Conservation (phyloP, 1,140 invertebrate species). For the Potamilus streckersoni region DNA sequence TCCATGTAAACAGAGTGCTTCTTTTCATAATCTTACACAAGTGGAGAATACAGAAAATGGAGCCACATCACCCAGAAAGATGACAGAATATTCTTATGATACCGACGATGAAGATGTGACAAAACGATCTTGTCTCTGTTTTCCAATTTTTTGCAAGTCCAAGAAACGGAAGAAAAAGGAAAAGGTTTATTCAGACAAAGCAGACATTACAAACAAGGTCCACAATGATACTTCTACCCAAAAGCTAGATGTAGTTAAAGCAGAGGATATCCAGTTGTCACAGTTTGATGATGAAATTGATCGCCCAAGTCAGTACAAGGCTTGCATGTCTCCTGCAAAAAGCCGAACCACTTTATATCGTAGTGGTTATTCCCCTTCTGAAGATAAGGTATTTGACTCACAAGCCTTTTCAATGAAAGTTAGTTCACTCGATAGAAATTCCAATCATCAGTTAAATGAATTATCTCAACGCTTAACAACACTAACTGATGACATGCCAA, state of each 20-base stretch:
- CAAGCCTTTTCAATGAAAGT: not conserved
- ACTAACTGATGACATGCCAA: too few species aligned
- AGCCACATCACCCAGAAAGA: constrained; percentile 14
- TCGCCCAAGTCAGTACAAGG: too few species aligned
- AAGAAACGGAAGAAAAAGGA: constrained; percentile 6
- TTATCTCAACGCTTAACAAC: not conserved
- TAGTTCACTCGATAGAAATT: constrained; percentile 7
- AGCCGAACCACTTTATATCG: too few species aligned
- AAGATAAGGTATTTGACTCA: too few species aligned
- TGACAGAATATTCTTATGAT: constrained; percentile 29
- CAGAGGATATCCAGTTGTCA: too few species aligned
- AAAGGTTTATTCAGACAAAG: not conserved
- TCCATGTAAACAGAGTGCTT: constrained; percentile 31
- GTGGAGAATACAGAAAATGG: constrained; percentile 16
- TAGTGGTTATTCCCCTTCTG: too few species aligned
- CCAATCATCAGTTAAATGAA: constrained; percentile 21
- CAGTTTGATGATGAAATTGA: too few species aligned
- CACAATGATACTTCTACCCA: too few species aligned
- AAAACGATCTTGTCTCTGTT: constrained; percentile 21
- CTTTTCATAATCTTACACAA: constrained; percentile 30
- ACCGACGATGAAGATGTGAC: constrained; percentile 13
- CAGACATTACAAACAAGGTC: too few species aligned
- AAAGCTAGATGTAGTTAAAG: too few species aligned
- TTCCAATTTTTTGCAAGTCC: constrained; percentile 16
- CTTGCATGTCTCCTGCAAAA: too few species aligned